Percentiles rank a stretch among this genome's conserved stretches.
Evolutionary conservation across 2,113 vertebrate species (phyloP).

Genomic region (Phaethornis superciliosus): DNA sequence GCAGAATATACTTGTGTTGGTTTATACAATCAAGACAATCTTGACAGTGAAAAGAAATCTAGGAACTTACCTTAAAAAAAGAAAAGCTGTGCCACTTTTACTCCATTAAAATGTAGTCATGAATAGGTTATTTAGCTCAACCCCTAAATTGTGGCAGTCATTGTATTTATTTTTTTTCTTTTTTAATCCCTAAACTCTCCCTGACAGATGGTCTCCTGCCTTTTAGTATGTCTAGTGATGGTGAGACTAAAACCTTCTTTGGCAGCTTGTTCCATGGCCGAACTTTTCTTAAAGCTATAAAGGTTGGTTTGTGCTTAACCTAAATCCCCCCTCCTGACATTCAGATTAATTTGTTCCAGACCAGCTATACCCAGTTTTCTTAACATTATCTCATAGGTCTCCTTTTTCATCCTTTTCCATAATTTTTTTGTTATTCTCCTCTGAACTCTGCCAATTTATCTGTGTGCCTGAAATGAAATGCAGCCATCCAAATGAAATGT

Average conservation of each 20-base stretch:
- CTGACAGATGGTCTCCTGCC: slow-evolving; percentile 55
- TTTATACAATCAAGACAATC: neutral
- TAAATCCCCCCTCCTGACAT: slow-evolving; percentile 1
- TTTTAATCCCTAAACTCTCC: slow-evolving; percentile 37
- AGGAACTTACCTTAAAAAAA: neutral
- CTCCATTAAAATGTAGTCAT: neutral
- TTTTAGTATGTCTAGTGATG: slow-evolving; percentile 41
- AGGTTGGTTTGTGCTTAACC: slow-evolving; percentile 35
- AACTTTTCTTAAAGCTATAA: slow-evolving; percentile 47
- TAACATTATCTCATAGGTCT: neutral
- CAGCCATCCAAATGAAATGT: neutral
- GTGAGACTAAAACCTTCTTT: slow-evolving; percentile 48
- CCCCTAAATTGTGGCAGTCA: neutral
- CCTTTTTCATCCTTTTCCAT: neutral
- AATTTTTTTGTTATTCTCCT: slow-evolving; percentile 4
- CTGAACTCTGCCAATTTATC: slow-evolving; percentile 19
- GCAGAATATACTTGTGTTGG: neutral
- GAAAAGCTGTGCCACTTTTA: neutral
- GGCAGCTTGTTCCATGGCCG: slow-evolving; percentile 27
- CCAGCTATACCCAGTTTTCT: neutral
- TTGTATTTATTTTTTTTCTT: neutral
- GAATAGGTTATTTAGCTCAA: slow-evolving; percentile 1
- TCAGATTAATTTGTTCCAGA: slow-evolving; percentile 43
- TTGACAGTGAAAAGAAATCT: neutral
- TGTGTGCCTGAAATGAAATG: neutral